Evolutionary conservation across 2,113 vertebrate genomes (phyloP).

Genomic region (Chionodraco myersi): DNA sequence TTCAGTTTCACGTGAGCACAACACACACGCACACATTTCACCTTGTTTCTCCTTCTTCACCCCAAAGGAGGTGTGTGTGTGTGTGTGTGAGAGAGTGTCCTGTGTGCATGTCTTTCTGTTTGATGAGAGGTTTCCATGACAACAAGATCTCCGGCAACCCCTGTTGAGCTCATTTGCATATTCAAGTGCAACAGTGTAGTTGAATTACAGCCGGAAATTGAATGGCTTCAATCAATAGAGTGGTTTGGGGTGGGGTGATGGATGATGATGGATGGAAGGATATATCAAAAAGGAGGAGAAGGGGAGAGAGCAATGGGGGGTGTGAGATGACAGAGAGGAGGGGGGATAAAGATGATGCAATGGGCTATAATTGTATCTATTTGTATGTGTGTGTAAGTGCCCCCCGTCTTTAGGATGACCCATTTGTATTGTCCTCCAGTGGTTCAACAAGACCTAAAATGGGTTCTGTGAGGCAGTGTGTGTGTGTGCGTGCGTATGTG

Average conservation of each 20-base stretch:
- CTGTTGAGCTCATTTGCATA: constrained; percentile 71
- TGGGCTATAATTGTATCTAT: constrained; percentile 46
- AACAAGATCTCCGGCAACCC: constrained; percentile 65
- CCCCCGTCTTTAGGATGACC: constrained; percentile 32
- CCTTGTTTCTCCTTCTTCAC: constrained; percentile 69
- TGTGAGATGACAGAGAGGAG: constrained; percentile 29
- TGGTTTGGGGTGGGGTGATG: constrained; percentile 14
- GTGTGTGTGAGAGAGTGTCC: constrained; percentile 2
- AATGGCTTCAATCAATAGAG: constrained; percentile 75
- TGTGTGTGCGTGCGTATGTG: constrained; percentile 3
- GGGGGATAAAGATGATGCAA: constrained; percentile 64
- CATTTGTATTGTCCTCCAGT: constrained; percentile 59
- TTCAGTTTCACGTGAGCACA: constrained; percentile 51
- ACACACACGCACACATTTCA: constrained; percentile 36
- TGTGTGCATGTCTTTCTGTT: constrained; percentile 44
- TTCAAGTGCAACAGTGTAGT: constrained; percentile 74
- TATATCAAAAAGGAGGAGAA: constrained; percentile 18
- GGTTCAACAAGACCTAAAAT: constrained; percentile 48
- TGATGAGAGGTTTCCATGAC: constrained; percentile 75
- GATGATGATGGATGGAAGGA: constrained; percentile 24
- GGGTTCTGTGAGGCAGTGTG: too few relatives aligned
- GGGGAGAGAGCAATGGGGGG: not conserved
- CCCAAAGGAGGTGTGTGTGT: constrained; percentile 40
- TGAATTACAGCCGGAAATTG: constrained; percentile 78
- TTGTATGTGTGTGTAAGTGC: constrained; percentile 12